Evolutionary conservation across 2,113 vertebrate genomes (phyloP).

Genomic region (Indicator maculatus): DNA sequence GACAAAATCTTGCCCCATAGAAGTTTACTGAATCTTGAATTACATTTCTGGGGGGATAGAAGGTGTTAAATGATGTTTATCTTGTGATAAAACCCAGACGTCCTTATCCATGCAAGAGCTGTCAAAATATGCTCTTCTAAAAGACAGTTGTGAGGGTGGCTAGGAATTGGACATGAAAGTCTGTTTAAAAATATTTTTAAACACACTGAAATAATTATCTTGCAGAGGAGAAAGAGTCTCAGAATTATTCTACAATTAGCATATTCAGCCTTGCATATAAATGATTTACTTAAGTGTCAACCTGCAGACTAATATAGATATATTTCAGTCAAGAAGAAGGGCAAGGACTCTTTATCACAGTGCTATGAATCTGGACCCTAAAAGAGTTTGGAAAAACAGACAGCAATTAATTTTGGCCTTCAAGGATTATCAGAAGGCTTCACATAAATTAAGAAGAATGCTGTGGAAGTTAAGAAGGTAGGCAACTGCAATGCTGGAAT

Average conservation of each 20-base stretch:
- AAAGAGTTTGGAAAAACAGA: slow-evolving; percentile 60
- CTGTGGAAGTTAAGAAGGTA: slow-evolving; percentile 60
- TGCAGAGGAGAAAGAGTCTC: slow-evolving; percentile 14
- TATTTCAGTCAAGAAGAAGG: slow-evolving; percentile 67
- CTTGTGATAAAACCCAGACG: neutral
- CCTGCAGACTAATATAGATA: slow-evolving; percentile 59
- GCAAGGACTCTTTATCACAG: slow-evolving; percentile 57
- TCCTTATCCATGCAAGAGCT: neutral
- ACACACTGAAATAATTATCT: slow-evolving; percentile 35
- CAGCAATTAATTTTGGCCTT: slow-evolving; percentile 70
- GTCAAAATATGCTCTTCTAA: neutral
- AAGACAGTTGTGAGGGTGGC: neutral
- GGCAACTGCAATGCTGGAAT: slow-evolving; percentile 44
- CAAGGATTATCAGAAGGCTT: slow-evolving; percentile 66
- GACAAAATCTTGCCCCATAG: neutral
- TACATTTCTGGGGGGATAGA: neutral
- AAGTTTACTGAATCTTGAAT: neutral
- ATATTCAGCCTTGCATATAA: slow-evolving; percentile 60
- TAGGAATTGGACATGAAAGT: neutral
- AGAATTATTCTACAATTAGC: slow-evolving; percentile 59
- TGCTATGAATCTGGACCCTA: slow-evolving; percentile 41
- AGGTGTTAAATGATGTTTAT: neutral
- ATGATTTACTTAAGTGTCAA: slow-evolving; percentile 70
- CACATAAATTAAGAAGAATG: slow-evolving; percentile 68
- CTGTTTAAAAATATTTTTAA: slow-evolving; percentile 44